Evolutionary conservation across 2,113 vertebrate genomes (phyloP).

Genomic region (Sakesphorus luctuosus): DNA sequence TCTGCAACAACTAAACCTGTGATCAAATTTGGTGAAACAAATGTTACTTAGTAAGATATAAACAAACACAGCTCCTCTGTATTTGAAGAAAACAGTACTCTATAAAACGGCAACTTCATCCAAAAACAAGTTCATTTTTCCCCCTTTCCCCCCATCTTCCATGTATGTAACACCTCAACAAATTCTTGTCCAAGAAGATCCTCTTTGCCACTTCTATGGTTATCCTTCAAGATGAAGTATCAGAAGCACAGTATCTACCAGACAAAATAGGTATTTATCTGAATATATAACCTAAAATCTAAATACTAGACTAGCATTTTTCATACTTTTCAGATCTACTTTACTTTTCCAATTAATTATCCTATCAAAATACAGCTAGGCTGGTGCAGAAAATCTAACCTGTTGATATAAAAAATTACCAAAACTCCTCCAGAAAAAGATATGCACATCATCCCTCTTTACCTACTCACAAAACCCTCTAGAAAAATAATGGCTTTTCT

Average conservation of each 20-base stretch:
- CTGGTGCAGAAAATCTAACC: background rate
- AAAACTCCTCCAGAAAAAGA: background rate
- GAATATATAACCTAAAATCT: background rate
- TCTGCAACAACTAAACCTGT: slow-evolving; percentile 13
- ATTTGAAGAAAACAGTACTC: background rate
- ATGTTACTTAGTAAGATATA: background rate
- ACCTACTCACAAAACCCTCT: background rate
- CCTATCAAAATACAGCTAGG: background rate
- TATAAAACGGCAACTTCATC: background rate
- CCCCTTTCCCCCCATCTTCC: background rate
- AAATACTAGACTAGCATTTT: background rate
- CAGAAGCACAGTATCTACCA: background rate
- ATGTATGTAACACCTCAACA: background rate
- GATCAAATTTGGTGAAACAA: slow-evolving; percentile 14
- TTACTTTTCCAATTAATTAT: background rate
- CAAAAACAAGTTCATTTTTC: background rate
- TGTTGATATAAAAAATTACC: background rate
- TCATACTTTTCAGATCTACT: background rate
- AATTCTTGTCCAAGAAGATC: background rate
- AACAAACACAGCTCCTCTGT: background rate
- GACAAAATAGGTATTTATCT: background rate
- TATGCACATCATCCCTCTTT: background rate
- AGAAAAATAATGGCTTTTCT: background rate
- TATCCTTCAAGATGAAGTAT: background rate
- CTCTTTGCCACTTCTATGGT: background rate